Evolutionary conservation across 2,888 invertebrate genomes (phyloP).

Genomic region (Gymnoscelis rufifasciata): DNA sequence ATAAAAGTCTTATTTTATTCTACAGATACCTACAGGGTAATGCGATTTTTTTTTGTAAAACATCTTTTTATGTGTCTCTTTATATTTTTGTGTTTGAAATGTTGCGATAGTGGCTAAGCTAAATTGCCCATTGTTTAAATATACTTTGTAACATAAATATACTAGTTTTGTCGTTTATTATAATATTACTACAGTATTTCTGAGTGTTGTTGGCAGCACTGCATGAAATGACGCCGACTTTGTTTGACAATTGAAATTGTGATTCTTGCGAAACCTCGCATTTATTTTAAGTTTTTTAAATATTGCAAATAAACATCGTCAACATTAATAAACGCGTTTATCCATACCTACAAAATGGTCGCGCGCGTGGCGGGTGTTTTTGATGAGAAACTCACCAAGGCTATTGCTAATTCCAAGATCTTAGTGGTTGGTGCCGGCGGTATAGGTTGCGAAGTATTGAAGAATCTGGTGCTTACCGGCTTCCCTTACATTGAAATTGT

Average conservation of each 20-base stretch:
- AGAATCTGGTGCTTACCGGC: slow-evolving; percentile 96
- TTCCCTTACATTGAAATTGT: slow-evolving; percentile 97
- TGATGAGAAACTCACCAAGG: slow-evolving; percentile 80
- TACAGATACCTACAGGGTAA: no score
- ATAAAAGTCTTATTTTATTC: no score
- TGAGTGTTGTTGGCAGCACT: neutral
- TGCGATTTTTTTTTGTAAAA: no score
- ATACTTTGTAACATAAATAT: no score
- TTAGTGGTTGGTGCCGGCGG: slow-evolving; percentile 98
- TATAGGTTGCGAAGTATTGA: slow-evolving; percentile 98
- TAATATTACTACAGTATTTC: neutral
- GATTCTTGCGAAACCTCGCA: slow-evolving; percentile 30
- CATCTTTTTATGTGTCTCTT: no score
- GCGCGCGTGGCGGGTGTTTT: slow-evolving; percentile 83
- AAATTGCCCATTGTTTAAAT: no score
- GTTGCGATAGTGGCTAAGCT: no score
- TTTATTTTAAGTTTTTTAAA: slow-evolving; percentile 35
- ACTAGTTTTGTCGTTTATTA: no score
- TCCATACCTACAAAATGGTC: slow-evolving; percentile 75
- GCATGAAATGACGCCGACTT: slow-evolving; percentile 55
- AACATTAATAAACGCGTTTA: slow-evolving; percentile 24
- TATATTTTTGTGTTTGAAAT: no score
- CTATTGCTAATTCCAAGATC: slow-evolving; percentile 85
- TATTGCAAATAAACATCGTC: slow-evolving; percentile 32
- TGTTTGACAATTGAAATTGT: slow-evolving; percentile 47